Percentiles rank a stretch among this genome's conserved stretches.
phyloP scores from a whole-genome alignment of 2,797 vertebrate species.

The Paramormyrops hopkinsi region DNA sequence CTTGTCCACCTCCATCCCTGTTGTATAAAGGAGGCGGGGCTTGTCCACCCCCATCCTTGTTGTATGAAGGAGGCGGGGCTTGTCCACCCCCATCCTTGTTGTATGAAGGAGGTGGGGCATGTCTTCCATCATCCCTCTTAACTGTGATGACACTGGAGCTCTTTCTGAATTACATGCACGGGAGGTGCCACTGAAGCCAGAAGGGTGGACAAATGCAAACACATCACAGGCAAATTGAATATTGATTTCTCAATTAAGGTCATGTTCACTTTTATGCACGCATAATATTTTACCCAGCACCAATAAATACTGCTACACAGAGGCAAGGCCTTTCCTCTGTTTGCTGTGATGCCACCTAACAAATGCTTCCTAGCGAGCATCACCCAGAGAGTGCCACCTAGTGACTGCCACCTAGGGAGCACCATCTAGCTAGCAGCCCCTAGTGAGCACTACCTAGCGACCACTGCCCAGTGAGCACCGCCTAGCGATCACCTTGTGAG shows the following conservation, averaged over 20 bases:
- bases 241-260: slow-evolving; percentile 66
- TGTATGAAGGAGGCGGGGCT: too few relatives aligned
- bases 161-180: neutral
- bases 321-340: neutral
- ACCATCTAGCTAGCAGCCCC: too few relatives aligned
- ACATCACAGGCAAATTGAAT: slow-evolving; percentile 59
- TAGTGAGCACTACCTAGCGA: too few relatives aligned
- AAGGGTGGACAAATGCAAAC: slow-evolving; percentile 17
- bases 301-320: slow-evolving; percentile 48
- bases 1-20: too few relatives aligned
- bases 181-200: neutral
- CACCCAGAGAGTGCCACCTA: neutral
- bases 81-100: too few relatives aligned
- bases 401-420: neutral
- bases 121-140: neutral
- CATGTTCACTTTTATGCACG: slow-evolving; percentile 48
- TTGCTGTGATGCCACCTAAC: neutral
- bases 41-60: too few relatives aligned
- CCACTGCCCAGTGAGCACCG: neutral
- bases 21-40: too few relatives aligned
- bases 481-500: neutral
- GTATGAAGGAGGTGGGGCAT: neutral
- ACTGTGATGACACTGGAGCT: neutral
- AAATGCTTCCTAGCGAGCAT: neutral
- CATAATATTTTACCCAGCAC: slow-evolving; percentile 49